Evolutionary conservation across 2,797 vertebrate genomes (phyloP).

Genomic region (Myotis vivesi): DNA sequence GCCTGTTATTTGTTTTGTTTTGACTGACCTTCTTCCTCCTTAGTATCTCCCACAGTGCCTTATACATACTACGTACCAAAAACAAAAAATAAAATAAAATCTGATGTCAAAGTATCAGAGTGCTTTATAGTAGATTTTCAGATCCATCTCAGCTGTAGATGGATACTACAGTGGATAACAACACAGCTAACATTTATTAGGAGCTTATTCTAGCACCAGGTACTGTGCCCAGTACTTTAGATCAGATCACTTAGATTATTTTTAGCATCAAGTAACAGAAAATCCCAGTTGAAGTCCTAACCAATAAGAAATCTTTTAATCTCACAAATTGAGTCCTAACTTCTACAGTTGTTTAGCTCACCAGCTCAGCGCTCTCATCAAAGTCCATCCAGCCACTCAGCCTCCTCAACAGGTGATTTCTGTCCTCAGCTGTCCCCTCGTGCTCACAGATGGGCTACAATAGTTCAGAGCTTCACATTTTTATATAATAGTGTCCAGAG

Average conservation of each 20-base stretch:
- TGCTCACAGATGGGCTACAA: not conserved
- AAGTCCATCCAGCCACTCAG: not conserved
- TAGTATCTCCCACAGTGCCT: not conserved
- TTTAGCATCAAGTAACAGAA: not conserved
- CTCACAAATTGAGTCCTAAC: not conserved
- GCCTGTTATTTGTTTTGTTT: not conserved
- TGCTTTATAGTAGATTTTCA: not conserved
- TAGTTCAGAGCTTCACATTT: not conserved
- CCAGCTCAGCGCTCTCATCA: not conserved
- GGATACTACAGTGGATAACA: not conserved
- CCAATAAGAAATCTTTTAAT: not conserved
- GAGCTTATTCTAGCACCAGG: not conserved
- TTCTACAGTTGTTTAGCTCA: not conserved
- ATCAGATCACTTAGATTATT: not conserved
- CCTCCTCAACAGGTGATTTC: not conserved
- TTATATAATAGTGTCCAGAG: not conserved
- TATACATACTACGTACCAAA: not conserved
- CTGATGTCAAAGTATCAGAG: not conserved
- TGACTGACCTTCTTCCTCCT: not conserved
- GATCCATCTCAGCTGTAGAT: not conserved
- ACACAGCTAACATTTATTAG: not conserved
- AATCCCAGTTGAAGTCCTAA: not conserved
- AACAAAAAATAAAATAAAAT: not conserved
- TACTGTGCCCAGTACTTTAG: not conserved
- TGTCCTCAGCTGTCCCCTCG: not conserved